Percentiles rank a stretch among this genome's conserved stretches.
Evolutionary conservation across 2,797 vertebrate species (phyloP).

Genomic region (Botia kubotai): DNA sequence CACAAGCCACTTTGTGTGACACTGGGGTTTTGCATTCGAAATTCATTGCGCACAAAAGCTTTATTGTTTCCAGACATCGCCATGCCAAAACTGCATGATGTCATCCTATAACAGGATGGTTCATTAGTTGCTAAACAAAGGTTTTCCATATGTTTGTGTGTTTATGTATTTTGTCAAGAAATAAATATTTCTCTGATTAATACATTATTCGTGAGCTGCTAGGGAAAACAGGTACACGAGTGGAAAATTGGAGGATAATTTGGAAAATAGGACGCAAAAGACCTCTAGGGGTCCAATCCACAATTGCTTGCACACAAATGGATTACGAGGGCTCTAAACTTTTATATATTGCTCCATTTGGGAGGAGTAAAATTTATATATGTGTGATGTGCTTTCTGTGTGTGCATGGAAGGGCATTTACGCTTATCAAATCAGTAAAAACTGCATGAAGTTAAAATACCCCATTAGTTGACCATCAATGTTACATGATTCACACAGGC

Average conservation of each 20-base stretch:
- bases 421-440: no score
- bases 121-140: slow-evolving; percentile 60
- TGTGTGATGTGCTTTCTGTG: no score
- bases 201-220: slow-evolving; percentile 17
- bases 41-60: slow-evolving; percentile 65
- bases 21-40: slow-evolving; percentile 70
- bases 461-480: background rate
- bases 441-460: background rate
- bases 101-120: slow-evolving; percentile 64
- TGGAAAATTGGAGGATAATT: background rate
- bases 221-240: background rate
- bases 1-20: slow-evolving; percentile 50
- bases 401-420: no score
- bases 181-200: slow-evolving; percentile 13
- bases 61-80: slow-evolving; percentile 79
- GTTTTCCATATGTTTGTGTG: slow-evolving; percentile 65
- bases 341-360: no score
- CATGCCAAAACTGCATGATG: slow-evolving; percentile 37
- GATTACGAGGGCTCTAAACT: background rate
- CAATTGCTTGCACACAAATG: background rate
- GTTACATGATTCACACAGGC: slow-evolving; percentile 73
- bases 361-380: no score
- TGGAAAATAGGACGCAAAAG: background rate
- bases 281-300: background rate
- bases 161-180: slow-evolving; percentile 49